These are phyloP conservation scores for Sinocyclocheilus rhinocerous DNA, from an alignment of 2,113 vertebrate species.

Conservation along the genomic window DNA sequence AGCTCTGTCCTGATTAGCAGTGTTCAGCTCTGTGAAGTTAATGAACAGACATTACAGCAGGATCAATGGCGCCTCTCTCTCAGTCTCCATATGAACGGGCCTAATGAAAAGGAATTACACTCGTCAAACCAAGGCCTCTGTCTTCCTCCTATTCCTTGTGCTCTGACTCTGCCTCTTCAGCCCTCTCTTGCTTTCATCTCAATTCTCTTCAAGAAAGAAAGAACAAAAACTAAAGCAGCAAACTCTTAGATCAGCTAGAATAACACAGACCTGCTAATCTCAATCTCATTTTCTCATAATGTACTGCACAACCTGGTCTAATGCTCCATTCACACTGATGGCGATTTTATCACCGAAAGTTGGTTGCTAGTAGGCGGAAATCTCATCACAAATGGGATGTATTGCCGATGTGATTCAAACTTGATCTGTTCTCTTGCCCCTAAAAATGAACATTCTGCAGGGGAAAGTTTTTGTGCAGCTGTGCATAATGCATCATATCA, in stretches of 20 bases:
- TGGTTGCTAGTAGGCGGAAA: background rate
- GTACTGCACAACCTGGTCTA: background rate
- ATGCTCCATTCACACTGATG: background rate
- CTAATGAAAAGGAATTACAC: slow-evolving; percentile 53
- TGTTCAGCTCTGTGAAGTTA: slow-evolving; percentile 37
- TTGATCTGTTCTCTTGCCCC: background rate
- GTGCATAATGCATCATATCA: slow-evolving; percentile 6
- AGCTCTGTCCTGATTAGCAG: slow-evolving; percentile 51
- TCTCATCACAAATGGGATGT: background rate
- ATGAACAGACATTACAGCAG: slow-evolving; percentile 57
- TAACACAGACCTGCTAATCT: background rate
- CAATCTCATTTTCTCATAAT: background rate
- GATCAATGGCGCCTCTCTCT: slow-evolving; percentile 48
- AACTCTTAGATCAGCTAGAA: slow-evolving; percentile 1
- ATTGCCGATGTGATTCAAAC: background rate
- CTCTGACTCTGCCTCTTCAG: background rate
- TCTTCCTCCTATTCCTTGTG: background rate
- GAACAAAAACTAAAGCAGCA: slow-evolving; percentile 5
- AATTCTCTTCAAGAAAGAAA: background rate
- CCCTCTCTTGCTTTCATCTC: background rate
- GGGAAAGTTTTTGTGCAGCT: background rate
- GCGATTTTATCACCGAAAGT: background rate
- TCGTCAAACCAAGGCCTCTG: slow-evolving; percentile 42
- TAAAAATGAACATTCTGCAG: background rate
- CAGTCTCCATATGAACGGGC: slow-evolving; percentile 35